phyloP scores from a whole-genome alignment of 2,888 invertebrate species.

The Drosophila anomalata region DNA sequence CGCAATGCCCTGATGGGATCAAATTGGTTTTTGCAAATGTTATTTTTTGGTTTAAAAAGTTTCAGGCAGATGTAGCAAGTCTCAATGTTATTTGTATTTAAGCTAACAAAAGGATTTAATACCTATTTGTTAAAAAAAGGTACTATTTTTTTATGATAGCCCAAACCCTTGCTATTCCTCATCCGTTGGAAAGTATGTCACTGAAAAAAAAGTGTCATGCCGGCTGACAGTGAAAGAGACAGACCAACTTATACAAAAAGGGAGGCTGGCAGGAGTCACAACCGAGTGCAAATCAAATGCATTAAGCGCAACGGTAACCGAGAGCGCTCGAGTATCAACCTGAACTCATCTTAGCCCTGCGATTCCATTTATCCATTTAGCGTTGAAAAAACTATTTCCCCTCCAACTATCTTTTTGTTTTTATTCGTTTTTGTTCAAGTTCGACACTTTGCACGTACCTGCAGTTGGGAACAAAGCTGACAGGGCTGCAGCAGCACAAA shows the following conservation, averaged over 20 bases:
- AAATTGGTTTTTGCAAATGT: not conserved
- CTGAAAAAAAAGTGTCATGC: constrained; percentile 36
- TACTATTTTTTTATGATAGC: not conserved
- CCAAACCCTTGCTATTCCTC: not conserved
- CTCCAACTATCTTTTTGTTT: constrained; percentile 24
- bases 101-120: not conserved
- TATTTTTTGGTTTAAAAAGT: not conserved
- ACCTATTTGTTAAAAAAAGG: not conserved
- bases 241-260: not conserved
- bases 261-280: constrained; percentile 11
- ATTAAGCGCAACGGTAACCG: constrained; percentile 72
- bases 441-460: constrained; percentile 68
- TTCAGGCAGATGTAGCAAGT: not conserved
- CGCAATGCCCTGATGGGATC: constrained; percentile 9
- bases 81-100: not conserved
- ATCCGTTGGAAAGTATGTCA: constrained; percentile 3
- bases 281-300: constrained; percentile 66
- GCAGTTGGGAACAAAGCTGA: constrained; percentile 49
- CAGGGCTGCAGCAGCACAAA: constrained; percentile 55
- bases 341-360: constrained; percentile 26
- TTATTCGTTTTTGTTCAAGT: constrained; percentile 15
- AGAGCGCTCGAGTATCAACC: constrained; percentile 52
- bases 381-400: constrained; percentile 27
- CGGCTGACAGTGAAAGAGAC: constrained; percentile 5
- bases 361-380: constrained; percentile 66